Evolutionary conservation across 1,140 invertebrate genomes (phyloP).

Genomic region (Bombus polaris): DNA sequence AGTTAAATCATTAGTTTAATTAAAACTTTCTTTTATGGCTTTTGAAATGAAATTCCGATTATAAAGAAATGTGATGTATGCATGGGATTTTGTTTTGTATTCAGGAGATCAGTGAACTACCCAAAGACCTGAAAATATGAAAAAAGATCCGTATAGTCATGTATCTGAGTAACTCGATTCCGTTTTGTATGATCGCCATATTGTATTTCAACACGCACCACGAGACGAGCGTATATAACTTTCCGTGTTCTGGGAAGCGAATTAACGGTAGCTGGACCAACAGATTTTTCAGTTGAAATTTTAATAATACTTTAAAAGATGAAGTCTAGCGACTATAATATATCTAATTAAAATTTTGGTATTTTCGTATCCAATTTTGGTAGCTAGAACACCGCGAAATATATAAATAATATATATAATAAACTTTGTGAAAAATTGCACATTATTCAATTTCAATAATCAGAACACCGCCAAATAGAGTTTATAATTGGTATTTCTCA

Average conservation of each 20-base stretch:
- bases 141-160: neutral
- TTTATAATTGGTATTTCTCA: too few relatives aligned
- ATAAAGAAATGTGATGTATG: too few relatives aligned
- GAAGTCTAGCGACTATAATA: neutral
- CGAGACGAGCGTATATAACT: neutral
- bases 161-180: constrained; percentile 9
- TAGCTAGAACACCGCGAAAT: too few relatives aligned
- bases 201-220: constrained; percentile 27
- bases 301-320: neutral
- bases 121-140: neutral
- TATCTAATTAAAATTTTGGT: neutral
- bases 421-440: too few relatives aligned
- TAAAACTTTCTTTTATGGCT: neutral
- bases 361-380: neutral
- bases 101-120: neutral
- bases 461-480: too few relatives aligned
- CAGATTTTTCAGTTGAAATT: neutral
- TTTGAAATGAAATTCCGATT: neutral
- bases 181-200: constrained; percentile 7
- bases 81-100: neutral
- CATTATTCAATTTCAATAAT: too few relatives aligned
- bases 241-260: neutral
- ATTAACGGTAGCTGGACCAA: neutral
- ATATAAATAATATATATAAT: too few relatives aligned
- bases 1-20: neutral